Base-by-base conservation (phyloP, 2,888 invertebrate species). In the Macrosiphum euphorbiae region DNA sequence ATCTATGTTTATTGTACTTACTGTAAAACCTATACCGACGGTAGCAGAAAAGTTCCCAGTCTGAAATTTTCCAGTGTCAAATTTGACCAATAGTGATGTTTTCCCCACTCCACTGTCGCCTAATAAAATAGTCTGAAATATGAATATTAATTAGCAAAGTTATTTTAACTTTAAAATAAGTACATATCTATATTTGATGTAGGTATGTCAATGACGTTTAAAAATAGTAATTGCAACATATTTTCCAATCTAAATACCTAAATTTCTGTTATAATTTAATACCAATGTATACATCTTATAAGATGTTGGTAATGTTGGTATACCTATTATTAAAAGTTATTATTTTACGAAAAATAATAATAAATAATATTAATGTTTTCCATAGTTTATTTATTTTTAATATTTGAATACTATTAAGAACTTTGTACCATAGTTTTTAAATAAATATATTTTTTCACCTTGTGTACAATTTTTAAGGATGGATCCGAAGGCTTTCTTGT, bases 51-150 rank as follows among this genome's bases (percentile, higher is more conserved):
- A 99, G 95, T 98, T 98, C 13, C 98, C 98, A 1, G 97, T 97
- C 95, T 98, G 98, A 96, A 99, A 99, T 96, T 97, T 98, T 92
- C 98, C 98, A 28, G 98, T 98, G 96, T 99, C 98, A 96, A 98
- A 99, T 96, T 98, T 98, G 58, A 99, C 98, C 94, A 99, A 96
- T 92, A 99, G 96, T 5, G 98, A 98, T 0, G 99, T 99, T 96
- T 99, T 99, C 13, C 99, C 99, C 35, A 99, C 98, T 13, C 98
- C 98, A 95, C 98, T 98, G 96, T 99, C 99, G 1, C 99, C 99
- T 61, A 99, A 97, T n/a, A 99, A 96, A 95, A 99, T 99, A 94
- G 98, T 98, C 98, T 98, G 97, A 87, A 96, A 96, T 67, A 89
- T 88, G 0, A 92, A 87, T 28, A 28, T 87, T 87, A 41, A 87